These are phyloP conservation scores for Dendroctonus valens DNA, from an alignment of 1,140 invertebrate genomes.

Conservation along the genomic window DNA sequence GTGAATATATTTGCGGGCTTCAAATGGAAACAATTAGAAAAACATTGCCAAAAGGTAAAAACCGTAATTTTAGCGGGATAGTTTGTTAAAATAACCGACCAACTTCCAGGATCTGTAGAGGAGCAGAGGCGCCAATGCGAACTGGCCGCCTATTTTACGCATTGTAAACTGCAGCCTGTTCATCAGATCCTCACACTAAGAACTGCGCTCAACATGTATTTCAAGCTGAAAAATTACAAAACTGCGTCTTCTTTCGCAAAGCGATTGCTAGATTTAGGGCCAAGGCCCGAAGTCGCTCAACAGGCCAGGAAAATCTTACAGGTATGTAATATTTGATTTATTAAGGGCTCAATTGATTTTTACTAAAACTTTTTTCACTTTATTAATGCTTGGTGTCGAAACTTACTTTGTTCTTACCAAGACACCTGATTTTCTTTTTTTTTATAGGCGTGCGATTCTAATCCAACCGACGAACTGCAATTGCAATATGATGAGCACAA, in stretches of 20 bases:
- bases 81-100: neutral
- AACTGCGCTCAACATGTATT: conserved; percentile 97
- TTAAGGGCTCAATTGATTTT: neutral
- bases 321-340: conserved; percentile 48
- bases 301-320: conserved; percentile 93
- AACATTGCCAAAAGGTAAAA: conserved; percentile 75
- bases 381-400: neutral
- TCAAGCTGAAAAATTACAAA: conserved; percentile 96
- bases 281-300: conserved; percentile 89
- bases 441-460: conserved; percentile 86
- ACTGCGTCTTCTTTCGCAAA: conserved; percentile 93
- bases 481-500: conserved; percentile 97
- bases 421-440: conserved; percentile 1
- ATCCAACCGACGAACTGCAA: conserved; percentile 83
- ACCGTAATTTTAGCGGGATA: neutral
- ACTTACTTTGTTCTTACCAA: too few relatives aligned
- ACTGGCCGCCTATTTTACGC: conserved; percentile 98
- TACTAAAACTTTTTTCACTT: conserved; percentile 1
- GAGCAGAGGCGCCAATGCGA: conserved; percentile 91
- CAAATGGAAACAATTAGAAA: conserved; percentile 93
- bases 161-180: conserved; percentile 92
- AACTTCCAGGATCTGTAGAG: conserved; percentile 60
- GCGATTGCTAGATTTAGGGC: conserved; percentile 89
- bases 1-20: conserved; percentile 92
- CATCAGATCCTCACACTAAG: conserved; percentile 95